Evolutionary conservation across 2,797 vertebrate species (phyloP).

Genomic region (Hafferia zeledoni): DNA sequence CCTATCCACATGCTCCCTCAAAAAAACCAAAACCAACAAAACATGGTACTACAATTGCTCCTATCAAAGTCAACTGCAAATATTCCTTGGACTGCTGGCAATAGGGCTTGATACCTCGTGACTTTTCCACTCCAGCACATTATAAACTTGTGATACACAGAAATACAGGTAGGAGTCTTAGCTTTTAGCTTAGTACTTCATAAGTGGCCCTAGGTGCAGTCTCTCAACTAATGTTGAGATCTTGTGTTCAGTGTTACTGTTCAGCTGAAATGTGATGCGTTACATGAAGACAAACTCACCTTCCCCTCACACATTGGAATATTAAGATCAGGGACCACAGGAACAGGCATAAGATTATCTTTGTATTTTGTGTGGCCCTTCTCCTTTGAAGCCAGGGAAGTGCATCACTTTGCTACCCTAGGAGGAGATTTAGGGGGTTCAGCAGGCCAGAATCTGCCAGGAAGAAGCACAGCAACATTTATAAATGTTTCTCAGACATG

Average conservation of each 20-base stretch:
- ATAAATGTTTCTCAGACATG: background rate
- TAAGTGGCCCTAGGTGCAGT: background rate
- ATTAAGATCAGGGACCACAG: background rate
- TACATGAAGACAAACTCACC: background rate
- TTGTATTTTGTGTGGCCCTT: background rate
- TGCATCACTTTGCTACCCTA: background rate
- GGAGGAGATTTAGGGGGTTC: background rate
- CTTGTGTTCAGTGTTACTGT: accelerated
- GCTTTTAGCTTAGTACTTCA: background rate
- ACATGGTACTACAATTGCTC: background rate
- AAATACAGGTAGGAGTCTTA: background rate
- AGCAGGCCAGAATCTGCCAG: background rate
- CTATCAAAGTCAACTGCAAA: background rate
- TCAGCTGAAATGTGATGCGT: background rate
- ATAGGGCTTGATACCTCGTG: background rate
- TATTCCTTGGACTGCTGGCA: background rate
- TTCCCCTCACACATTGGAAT: background rate
- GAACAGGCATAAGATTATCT: background rate
- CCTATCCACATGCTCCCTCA: background rate
- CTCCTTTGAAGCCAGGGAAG: background rate
- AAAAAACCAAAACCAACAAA: background rate
- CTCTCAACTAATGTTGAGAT: background rate
- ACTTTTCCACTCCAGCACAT: background rate
- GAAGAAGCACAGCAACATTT: background rate
- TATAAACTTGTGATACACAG: background rate